phyloP scores from a whole-genome alignment of 1,140 invertebrate species.

The Cephus cinctus region DNA sequence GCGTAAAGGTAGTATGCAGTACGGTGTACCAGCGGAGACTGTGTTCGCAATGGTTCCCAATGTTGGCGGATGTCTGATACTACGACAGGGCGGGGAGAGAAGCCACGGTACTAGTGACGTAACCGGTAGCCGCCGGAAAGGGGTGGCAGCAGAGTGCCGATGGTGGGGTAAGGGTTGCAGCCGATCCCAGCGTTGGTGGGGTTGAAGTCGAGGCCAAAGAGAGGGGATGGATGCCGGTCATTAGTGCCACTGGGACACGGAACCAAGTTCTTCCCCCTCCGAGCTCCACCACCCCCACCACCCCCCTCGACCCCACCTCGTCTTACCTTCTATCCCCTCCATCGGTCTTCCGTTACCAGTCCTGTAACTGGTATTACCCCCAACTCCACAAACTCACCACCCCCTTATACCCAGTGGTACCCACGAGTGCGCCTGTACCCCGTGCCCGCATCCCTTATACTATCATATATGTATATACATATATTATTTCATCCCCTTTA shows the following conservation, averaged over 20 bases:
- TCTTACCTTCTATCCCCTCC: no score
- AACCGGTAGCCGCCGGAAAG: constrained; percentile 26
- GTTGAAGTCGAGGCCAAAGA: background rate
- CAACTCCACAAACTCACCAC: no score
- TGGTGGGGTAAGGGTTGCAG: constrained; percentile 1
- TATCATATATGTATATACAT: no score
- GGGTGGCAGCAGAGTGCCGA: no score
- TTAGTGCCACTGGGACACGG: constrained; percentile 46
- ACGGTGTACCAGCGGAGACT: constrained; percentile 39
- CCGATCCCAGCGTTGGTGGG: constrained; percentile 7
- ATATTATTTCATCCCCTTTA: no score
- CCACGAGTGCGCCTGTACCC: no score
- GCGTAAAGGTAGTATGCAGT: constrained; percentile 30
- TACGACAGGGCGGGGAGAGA: background rate
- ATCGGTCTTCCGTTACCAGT: no score
- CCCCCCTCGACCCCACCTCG: no score
- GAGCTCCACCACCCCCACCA: constrained; percentile 19
- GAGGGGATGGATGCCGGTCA: constrained; percentile 30
- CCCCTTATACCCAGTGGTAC: no score
- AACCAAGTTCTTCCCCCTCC: constrained; percentile 11
- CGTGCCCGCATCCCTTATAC: no score
- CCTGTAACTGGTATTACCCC: no score
- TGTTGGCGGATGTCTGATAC: background rate
- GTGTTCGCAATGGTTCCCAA: no score
- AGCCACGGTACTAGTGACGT: constrained; percentile 21